These are phyloP conservation scores for Galemys pyrenaicus DNA, from an alignment of 2,113 vertebrate genomes.

Conservation along the genomic window DNA sequence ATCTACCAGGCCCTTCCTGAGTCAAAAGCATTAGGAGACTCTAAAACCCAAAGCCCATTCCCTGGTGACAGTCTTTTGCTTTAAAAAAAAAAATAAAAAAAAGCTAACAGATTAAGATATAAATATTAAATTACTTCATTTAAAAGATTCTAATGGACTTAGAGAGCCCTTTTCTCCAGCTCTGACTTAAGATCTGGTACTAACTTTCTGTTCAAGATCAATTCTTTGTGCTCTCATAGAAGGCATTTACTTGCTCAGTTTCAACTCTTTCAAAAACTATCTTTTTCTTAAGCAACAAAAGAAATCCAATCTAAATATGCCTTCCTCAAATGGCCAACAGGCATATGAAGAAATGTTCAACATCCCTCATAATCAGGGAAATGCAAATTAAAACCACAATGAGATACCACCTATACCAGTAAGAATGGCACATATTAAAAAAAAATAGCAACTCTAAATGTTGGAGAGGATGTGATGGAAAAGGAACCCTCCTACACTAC, in stretches of 20 bases:
- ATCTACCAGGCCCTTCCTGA: background rate
- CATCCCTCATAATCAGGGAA: too few relatives aligned
- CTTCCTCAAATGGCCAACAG: too few relatives aligned
- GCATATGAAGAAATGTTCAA: too few relatives aligned
- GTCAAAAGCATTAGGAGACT: background rate
- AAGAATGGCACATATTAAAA: too few relatives aligned
- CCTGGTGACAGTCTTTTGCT: background rate
- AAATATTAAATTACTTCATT: background rate
- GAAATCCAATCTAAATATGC: background rate
- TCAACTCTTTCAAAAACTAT: background rate
- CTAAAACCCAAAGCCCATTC: constrained; percentile 27
- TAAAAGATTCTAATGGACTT: constrained; percentile 2
- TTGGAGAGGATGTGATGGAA: too few relatives aligned
- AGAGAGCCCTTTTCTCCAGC: background rate
- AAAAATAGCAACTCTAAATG: too few relatives aligned
- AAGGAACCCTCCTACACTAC: too few relatives aligned
- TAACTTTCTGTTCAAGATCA: background rate
- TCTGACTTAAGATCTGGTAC: background rate
- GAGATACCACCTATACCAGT: too few relatives aligned
- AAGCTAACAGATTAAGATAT: background rate
- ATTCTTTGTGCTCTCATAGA: background rate
- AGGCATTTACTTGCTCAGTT: background rate
- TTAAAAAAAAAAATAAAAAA: background rate
- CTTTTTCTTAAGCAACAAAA: background rate
- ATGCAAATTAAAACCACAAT: too few relatives aligned